Conservation (phyloP, 1,140 invertebrate genomes). For the Drosophila yakuba region DNA sequence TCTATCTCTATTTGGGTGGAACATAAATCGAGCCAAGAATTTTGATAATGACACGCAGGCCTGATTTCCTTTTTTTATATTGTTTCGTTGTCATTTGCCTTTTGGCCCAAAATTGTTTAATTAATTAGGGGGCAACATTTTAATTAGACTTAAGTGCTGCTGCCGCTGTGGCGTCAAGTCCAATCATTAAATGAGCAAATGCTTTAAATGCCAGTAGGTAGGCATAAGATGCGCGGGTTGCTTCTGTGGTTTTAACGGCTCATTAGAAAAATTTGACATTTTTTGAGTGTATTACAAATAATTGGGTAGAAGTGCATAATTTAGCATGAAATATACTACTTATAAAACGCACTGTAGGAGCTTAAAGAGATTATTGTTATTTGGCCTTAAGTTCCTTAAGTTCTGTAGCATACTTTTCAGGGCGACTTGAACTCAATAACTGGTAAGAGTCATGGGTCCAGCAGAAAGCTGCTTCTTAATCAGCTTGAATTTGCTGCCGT, state of each 20-base stretch:
- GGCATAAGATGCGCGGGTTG: conserved; percentile 22
- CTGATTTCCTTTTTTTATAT: conserved; percentile 29
- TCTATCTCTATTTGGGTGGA: conserved; percentile 46
- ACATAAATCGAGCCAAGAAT: conserved; percentile 68
- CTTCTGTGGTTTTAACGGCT: background rate
- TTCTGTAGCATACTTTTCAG: conserved; percentile 11
- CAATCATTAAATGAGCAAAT: conserved; percentile 68
- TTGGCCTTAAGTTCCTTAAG: too few species aligned
- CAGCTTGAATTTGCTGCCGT: conserved; percentile 29
- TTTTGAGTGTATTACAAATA: background rate
- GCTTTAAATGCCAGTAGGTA: conserved; percentile 59
- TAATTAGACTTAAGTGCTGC: conserved; percentile 80
- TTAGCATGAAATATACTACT: too few species aligned
- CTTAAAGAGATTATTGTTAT: too few species aligned
- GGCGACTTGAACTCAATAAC: background rate
- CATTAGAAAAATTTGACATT: background rate
- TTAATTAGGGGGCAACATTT: conserved; percentile 76
- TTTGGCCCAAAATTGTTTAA: conserved; percentile 62
- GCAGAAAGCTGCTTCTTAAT: conserved; percentile 11
- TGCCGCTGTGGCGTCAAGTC: conserved; percentile 17
- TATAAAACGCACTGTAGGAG: too few species aligned
- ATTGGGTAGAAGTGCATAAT: background rate
- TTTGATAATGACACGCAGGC: conserved; percentile 71
- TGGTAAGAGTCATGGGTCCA: background rate
- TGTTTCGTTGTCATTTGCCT: conserved; percentile 25